Evolutionary conservation across 2,113 vertebrate genomes (phyloP).

Genomic region (Serinus canaria): DNA sequence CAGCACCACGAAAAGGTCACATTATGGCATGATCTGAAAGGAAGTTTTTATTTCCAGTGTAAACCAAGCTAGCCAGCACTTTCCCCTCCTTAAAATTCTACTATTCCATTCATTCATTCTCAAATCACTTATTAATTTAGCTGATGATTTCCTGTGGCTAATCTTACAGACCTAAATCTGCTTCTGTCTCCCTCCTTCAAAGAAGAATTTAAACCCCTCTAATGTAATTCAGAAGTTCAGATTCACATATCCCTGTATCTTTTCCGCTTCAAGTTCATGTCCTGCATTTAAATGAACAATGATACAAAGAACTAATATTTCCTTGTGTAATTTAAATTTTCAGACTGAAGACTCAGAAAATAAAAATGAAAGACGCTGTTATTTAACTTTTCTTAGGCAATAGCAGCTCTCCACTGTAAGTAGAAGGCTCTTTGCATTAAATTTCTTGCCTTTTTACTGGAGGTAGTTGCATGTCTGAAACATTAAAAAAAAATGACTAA

Average conservation of each 20-base stretch:
- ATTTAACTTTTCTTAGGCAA: background rate
- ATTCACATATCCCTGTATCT: conserved; percentile 43
- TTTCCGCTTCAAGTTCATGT: conserved; percentile 22
- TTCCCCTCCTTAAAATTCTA: background rate
- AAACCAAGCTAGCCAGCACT: conserved; percentile 2
- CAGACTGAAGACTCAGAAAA: background rate
- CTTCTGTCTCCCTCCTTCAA: conserved; percentile 51
- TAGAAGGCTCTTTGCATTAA: background rate
- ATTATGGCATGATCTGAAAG: background rate
- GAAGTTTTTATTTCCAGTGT: background rate
- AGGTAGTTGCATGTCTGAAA: background rate
- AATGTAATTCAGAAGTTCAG: conserved; percentile 58
- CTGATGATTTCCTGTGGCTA: conserved; percentile 51
- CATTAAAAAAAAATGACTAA: background rate
- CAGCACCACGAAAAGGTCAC: background rate
- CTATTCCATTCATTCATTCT: conserved; percentile 15
- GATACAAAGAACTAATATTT: conserved; percentile 44
- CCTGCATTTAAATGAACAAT: conserved; percentile 57
- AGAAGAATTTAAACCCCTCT: conserved; percentile 50
- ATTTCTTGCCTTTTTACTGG: background rate
- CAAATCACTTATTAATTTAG: conserved; percentile 61
- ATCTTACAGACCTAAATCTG: conserved; percentile 49
- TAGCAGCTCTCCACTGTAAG: background rate
- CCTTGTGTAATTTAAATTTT: conserved; percentile 11
- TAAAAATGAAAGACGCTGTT: background rate